Evolutionary conservation across 53 echinoderm and acorn worm species (phyloP).

Genomic region (Patiria pectinifera): DNA sequence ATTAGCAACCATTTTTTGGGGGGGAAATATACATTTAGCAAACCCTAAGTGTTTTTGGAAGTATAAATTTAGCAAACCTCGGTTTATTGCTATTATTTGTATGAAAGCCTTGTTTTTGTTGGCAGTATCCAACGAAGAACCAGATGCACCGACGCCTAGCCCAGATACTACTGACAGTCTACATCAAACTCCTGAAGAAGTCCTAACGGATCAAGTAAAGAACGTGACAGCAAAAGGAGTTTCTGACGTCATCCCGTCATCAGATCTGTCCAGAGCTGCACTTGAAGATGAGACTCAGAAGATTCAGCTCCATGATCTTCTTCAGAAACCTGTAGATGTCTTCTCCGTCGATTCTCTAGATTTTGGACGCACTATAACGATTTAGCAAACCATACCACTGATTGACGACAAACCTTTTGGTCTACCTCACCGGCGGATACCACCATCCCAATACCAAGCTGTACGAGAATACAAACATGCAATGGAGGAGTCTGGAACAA

Average conservation of each 20-base stretch:
- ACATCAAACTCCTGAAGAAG: not conserved
- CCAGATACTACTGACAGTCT: not conserved
- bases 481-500: too few species aligned
- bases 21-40: too few species aligned
- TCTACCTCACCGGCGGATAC: too few species aligned
- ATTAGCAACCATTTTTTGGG: too few species aligned
- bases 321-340: constrained; percentile 13
- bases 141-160: not conserved
- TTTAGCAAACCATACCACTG: constrained; percentile 13
- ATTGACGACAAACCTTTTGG: constrained; percentile 34
- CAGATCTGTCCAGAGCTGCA: not conserved
- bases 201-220: not conserved
- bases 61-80: too few species aligned
- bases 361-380: constrained; percentile 13
- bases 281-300: not conserved
- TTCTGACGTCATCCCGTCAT: not conserved
- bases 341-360: constrained; percentile 3
- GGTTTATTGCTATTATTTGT: too few species aligned
- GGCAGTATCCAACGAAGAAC: not conserved
- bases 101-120: too few species aligned
- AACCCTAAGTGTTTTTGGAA: too few species aligned
- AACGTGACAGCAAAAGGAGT: not conserved
- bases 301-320: not conserved
- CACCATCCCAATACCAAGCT: too few species aligned
- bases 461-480: too few species aligned